Base-by-base conservation (phyloP, 2,888 invertebrate genomes). In the Tillus elongatus region DNA sequence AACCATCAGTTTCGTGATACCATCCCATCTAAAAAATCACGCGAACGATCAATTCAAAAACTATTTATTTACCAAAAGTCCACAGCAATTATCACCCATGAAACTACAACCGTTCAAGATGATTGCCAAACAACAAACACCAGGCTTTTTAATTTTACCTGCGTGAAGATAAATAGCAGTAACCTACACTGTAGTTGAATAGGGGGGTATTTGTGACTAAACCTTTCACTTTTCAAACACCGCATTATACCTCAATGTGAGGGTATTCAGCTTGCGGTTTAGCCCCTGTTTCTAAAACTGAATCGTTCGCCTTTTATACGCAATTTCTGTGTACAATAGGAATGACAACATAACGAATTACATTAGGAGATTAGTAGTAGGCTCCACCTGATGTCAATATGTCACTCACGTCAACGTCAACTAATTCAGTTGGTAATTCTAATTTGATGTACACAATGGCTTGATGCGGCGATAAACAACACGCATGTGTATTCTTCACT, bases 331-430 rank as follows among this genome's bases (percentile, higher is more conserved):
- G 41, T 40, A 56, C 52, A 58, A 58, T 52, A 47, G 53, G 49
- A 47, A 50, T 60, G 62, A 60, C 62, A 61, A 55, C 53, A 54
- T 59, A 57, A 63, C 60, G 60, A 61, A 63, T 63, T 57, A 52
- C 60, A 61, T 61, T 61, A 61, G 54, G 53, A 58, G 62, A 61
- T 63, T 62, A 62, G 60, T 53, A 51, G 46, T 49, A 47, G 46
- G 48, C 49, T 50, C 47, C 55, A 56, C 54, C 54, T 57, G 56
- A 57, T 52, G 53, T 56, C 57, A 52, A 57, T 54, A 54, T 53
- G 52, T 53, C 52, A 54, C 47, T 49, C 44, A 33, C 10, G 12
- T n/a, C n/a, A n/a, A n/a, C n/a, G n/a, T n/a, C n/a, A n/a, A n/a
- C n/a, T n/a, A n/a, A n/a, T n/a, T n/a, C n/a, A n/a, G n/a, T n/a